phyloP scores from a whole-genome alignment of 2,888 invertebrate species.

The Acrobasis suavella region DNA sequence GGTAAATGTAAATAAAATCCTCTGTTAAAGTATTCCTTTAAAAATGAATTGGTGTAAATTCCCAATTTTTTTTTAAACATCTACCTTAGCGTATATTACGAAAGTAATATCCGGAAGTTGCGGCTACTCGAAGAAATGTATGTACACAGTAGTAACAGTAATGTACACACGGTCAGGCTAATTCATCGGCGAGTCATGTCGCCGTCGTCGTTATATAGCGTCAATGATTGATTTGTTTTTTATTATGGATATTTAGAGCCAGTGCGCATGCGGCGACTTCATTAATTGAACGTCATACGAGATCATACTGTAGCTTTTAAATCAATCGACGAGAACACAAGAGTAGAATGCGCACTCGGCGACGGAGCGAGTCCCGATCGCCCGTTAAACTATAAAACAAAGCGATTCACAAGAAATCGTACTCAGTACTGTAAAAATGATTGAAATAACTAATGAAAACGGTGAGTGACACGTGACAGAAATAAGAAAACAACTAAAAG shows the following conservation, averaged over 20 bases:
- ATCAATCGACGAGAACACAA: conserved; percentile 26
- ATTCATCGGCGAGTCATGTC: conserved; percentile 11
- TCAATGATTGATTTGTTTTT: conserved; percentile 72
- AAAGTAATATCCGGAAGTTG: not conserved
- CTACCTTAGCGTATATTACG: too few species aligned
- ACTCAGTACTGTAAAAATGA: conserved; percentile 18
- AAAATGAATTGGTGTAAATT: not conserved
- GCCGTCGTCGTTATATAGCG: conserved; percentile 37
- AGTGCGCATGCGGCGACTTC: conserved; percentile 73
- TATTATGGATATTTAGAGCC: conserved; percentile 69
- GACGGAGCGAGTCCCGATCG: conserved; percentile 1
- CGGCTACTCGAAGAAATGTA: not conserved
- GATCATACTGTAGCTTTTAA: conserved; percentile 49
- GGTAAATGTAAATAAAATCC: too few species aligned
- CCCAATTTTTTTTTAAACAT: not conserved
- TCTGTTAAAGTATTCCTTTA: too few species aligned
- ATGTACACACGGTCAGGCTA: not conserved
- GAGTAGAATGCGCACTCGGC: conserved; percentile 13
- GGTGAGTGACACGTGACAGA: conserved; percentile 24
- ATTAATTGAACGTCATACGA: conserved; percentile 59
- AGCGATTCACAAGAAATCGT: not conserved
- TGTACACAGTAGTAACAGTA: not conserved
- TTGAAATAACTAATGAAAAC: conserved; percentile 21
- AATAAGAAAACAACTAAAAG: conserved; percentile 6
- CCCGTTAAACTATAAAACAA: conserved; percentile 15